Base-by-base conservation (phyloP, 2,113 vertebrate genomes). In the Bombycilla garrulus region DNA sequence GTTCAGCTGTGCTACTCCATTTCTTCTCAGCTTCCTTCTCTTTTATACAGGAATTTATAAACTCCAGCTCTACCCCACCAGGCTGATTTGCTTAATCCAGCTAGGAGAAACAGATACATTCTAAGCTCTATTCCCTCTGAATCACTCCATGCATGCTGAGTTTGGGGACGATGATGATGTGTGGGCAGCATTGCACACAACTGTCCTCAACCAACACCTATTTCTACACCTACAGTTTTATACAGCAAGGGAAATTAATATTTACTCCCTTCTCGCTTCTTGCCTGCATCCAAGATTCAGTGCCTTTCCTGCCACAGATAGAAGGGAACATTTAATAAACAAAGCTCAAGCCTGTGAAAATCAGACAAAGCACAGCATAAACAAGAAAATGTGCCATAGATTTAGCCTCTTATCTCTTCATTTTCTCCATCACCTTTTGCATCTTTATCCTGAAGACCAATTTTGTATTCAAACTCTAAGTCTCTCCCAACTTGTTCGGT, bases 1-100 rank as follows among this genome's bases (percentile, higher is more conserved):
- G 56, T 3, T 21, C 18, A 73, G 18, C 25, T 26, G 9, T 12
- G 29, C 29, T 28, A 3, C 26, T 15, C 3, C 17, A 66, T 12
- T 61, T 33, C 29, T 62, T 47, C n/a, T 61, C 57, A 57, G 23
- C 24, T 44, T 64, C 45, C 35, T 77, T 48, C 38, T 62, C 48
- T 40, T 40, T 57, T 22, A 15, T 0, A 53, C 2, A 58, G 47
- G 47, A 88, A 35, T 5, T 1, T 0, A 47, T 4, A 29, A 62
- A 25, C 36, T 36, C 17, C 24, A 57, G 42, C 47, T 71, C 19
- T 65, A 15, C 25, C 21, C 28, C 48, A n/a, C 18, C 40, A 58
- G 16, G 4, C 31, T 45, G 31, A 24, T 64, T 72, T 36, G 45
- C 14, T 65, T 40, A 22, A n/a, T 26, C 48, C 3, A 24, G 8